Conservation (phyloP, 2,113 vertebrate species). For the Neopipo cinnamomea region DNA sequence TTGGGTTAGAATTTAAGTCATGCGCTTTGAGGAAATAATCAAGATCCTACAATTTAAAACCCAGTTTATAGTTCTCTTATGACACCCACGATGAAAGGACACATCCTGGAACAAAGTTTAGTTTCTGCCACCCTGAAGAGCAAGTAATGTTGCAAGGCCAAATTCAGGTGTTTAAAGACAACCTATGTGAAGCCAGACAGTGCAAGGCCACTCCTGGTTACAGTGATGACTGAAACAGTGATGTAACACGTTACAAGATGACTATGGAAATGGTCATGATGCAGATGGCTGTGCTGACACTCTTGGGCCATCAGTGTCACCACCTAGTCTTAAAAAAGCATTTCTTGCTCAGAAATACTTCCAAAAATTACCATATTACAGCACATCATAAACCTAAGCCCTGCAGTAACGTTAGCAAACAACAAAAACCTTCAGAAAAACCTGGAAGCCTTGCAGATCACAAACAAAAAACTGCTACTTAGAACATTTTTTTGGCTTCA, state of each 20-base stretch:
- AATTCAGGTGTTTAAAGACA: not conserved
- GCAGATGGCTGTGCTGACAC: not conserved
- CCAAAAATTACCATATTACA: not conserved
- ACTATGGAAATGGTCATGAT: not conserved
- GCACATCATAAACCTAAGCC: fast-evolving
- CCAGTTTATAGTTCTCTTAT: not conserved
- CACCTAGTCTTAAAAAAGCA: not conserved
- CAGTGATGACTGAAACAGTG: not conserved
- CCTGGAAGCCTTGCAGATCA: not conserved
- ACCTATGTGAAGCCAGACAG: not conserved
- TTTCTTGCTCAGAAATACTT: not conserved
- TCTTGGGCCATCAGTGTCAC: not conserved
- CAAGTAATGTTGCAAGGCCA: not conserved
- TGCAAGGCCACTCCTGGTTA: not conserved
- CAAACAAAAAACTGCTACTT: not conserved
- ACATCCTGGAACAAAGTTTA: not conserved
- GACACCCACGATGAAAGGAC: not conserved
- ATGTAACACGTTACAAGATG: not conserved
- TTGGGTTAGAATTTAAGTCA: not conserved
- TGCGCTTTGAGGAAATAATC: not conserved
- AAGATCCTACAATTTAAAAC: not conserved
- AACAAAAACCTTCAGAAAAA: not conserved
- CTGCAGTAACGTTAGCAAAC: not conserved
- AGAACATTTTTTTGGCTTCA: not conserved
- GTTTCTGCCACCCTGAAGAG: not conserved